phyloP scores from a whole-genome alignment of 2,888 invertebrate genomes.

The Empis stercorea region DNA sequence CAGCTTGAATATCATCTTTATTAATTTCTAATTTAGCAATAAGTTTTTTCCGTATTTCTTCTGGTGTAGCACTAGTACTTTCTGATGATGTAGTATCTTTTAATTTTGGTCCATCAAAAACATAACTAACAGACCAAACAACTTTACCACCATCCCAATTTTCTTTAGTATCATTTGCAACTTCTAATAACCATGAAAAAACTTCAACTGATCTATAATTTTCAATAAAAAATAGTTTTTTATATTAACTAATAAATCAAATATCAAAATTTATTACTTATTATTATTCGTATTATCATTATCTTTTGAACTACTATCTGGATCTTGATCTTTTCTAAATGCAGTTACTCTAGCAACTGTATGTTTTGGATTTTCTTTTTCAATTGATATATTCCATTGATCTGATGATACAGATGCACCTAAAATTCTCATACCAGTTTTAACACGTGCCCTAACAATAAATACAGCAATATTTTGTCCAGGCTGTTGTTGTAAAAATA shows the following conservation, averaged over 20 bases:
- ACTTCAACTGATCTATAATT: conserved; percentile 57
- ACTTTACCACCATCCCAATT: conserved; percentile 72
- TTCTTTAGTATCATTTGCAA: conserved; percentile 63
- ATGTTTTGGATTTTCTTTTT: conserved; percentile 66
- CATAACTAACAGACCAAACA: conserved; percentile 73
- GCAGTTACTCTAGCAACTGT: conserved; percentile 83
- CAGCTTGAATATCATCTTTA: conserved; percentile 88
- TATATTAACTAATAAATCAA: too few relatives aligned
- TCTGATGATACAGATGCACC: conserved; percentile 65
- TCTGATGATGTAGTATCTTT: conserved; percentile 27
- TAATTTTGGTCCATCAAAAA: conserved; percentile 43
- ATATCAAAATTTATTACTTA: background rate
- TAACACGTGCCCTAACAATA: conserved; percentile 81
- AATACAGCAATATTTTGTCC: conserved; percentile 61
- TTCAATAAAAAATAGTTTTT: too few relatives aligned
- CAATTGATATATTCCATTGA: conserved; percentile 80
- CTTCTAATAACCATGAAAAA: conserved; percentile 84
- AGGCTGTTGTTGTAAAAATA: conserved; percentile 63
- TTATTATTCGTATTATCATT: background rate
- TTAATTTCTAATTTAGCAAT: conserved; percentile 78
- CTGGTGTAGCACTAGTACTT: conserved; percentile 23
- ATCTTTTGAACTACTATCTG: conserved; percentile 19
- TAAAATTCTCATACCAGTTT: conserved; percentile 73
- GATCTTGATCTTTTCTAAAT: conserved; percentile 46
- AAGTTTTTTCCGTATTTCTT: conserved; percentile 47